Base-by-base conservation (phyloP, 2,113 vertebrate species). In the Hippocampus mohnikei region DNA sequence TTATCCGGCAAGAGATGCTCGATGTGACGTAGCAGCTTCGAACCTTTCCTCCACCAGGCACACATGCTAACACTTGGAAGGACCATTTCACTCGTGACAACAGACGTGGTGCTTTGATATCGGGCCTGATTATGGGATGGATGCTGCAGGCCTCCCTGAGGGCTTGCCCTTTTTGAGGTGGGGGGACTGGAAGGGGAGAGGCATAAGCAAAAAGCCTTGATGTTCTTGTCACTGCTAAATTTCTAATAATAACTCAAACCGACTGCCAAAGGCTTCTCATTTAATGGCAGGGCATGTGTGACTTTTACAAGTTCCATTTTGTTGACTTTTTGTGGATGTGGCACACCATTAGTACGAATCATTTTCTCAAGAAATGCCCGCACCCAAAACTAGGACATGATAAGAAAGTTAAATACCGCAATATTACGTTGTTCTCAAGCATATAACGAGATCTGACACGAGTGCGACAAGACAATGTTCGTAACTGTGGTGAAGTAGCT, bases 81-180 rank as follows among this genome's bases (percentile, higher is more conserved):
- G 41, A 78, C 60, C 42, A 29, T 62, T 66, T 75, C 20, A 23
- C 66, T 69, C 13, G 7, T 25, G 69, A 69, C 68, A 12, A 71
- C 74, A 25, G 72, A 71, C 8, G 70, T 53, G 42, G 1, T 48
- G 48, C 25, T 69, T 66, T 76, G 60, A 77, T 66, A 67, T 67
- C n/a, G 40, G 70, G 53, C 65, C 69, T 44, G 67, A 37, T 67
- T 72, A 64, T 64, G 69, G 83, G 85, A 88, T 79, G 74, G 71
- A 81, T 75, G 78, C 74, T 83, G 6, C 37, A 56, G 77, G 69
- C 81, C 52, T 67, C 71, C 71, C 6, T n/a, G 50, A 81, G 70
- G 70, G 27, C 66, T 64, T 84, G 77, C 78, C 84, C 81, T 86
- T 89, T 89, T 50, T 67, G 9, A 23, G 23, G 55, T 15, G 25